These are phyloP conservation scores for Anolis carolinensis DNA, from an alignment of 2,113 vertebrate genomes.

Conservation along the genomic window DNA sequence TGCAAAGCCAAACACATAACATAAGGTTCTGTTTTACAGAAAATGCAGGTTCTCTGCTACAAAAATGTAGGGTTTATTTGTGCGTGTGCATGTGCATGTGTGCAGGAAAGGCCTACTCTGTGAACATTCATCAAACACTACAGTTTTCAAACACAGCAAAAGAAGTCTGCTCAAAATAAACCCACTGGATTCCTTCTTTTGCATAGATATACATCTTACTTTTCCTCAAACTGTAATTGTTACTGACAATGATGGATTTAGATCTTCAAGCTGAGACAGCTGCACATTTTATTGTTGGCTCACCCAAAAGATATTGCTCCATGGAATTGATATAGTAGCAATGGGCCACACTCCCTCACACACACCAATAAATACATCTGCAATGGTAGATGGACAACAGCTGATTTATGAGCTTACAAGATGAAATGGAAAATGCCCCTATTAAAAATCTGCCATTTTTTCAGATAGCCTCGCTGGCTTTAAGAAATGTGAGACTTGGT, in stretches of 20 bases:
- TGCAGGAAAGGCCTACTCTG: too few species aligned
- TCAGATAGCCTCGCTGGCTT: constrained; percentile 61
- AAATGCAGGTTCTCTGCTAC: too few species aligned
- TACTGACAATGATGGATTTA: neutral
- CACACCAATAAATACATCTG: constrained; percentile 61
- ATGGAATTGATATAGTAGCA: constrained; percentile 60
- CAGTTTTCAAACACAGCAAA: too few species aligned
- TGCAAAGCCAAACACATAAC: neutral
- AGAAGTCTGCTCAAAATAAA: too few species aligned
- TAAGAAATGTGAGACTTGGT: constrained; percentile 70
- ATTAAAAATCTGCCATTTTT: constrained; percentile 74
- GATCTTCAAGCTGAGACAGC: neutral
- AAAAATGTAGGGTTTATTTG: too few species aligned
- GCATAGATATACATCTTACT: too few species aligned
- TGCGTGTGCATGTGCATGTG: too few species aligned
- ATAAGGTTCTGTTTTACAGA: too few species aligned
- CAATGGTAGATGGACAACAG: constrained; percentile 67
- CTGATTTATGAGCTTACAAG: constrained; percentile 70
- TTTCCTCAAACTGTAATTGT: neutral
- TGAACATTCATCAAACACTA: too few species aligned
- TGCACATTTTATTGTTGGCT: neutral
- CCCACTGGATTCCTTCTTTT: too few species aligned
- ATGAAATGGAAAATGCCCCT: constrained; percentile 65
- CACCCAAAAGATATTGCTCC: constrained; percentile 56
- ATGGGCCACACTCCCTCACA: constrained; percentile 61